Conservation (phyloP, 1,140 invertebrate species). For the Lepidurus apus region DNA sequence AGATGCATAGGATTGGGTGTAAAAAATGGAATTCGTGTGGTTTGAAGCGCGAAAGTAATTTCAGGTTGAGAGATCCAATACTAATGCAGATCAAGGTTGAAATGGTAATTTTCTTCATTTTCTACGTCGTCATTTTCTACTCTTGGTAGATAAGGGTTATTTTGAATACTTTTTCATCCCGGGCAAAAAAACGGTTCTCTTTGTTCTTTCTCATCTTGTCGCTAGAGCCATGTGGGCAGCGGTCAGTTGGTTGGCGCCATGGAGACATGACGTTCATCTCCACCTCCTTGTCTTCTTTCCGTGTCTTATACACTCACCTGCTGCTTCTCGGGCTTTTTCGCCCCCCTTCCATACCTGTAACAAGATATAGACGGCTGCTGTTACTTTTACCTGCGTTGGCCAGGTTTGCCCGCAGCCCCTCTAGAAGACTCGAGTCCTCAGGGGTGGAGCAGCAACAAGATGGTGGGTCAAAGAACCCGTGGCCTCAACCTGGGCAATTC, state of each 20-base stretch:
- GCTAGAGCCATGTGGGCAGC: conserved; percentile 16
- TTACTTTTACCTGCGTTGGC: not conserved
- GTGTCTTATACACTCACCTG: not conserved
- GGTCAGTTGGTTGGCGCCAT: conserved; percentile 15
- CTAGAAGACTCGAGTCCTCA: not conserved
- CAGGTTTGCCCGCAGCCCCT: not conserved
- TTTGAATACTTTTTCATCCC: not conserved
- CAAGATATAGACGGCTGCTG: not conserved
- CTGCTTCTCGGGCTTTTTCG: not conserved
- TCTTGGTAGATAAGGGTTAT: not conserved
- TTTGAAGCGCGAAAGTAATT: too few relatives aligned
- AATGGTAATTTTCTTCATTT: too few relatives aligned
- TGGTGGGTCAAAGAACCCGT: conserved; percentile 14
- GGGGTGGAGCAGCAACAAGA: not conserved
- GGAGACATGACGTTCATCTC: not conserved
- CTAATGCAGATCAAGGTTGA: too few relatives aligned
- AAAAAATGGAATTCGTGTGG: too few relatives aligned
- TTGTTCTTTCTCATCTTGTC: not conserved
- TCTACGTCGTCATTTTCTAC: too few relatives aligned
- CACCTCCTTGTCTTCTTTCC: not conserved
- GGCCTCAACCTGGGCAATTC: conserved; percentile 16
- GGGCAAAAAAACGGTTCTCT: not conserved
- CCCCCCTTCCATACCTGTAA: not conserved
- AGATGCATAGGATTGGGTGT: too few relatives aligned
- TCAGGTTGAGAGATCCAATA: too few relatives aligned